Evolutionary conservation across 2,113 vertebrate genomes (phyloP), one percentile per base, ranked within the genome.

Genomic region (Chaetura pelagica): DNA sequence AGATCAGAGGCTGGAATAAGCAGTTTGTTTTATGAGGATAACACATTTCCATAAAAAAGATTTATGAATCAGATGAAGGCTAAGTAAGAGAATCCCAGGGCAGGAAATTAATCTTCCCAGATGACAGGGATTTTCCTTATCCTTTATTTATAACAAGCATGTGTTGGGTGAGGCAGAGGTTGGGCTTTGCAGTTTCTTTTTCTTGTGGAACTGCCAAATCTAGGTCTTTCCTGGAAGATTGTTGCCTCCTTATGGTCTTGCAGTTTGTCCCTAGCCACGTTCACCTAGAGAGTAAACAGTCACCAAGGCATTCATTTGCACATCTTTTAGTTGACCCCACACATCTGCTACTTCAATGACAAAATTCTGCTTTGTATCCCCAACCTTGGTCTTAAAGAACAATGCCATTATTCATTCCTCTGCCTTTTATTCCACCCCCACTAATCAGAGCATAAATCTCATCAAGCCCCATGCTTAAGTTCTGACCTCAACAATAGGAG

Each of bases 41-140:
- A 12, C 32, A 66, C 0, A 0, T 22, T 82, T 77, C 68, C 71
- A 57, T 58, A 29, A 29, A 54, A 54, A 78, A 38, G 19, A 51
- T 89, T 93, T 84, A 22, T 32, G 44, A 68, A 19, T n/a, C 61
- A 67, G 52, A 88, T 57, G 64, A 81, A 69, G 90, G 68, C 48
- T 77, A 89, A 89, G 7, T 42, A 26, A 4, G 3, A 88, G 52
- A 81, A 79, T 78, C 44, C 74, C 71, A n/a, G 22, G 42, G 40
- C 74, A 93, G 94, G 95, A 96, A 96, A 96, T 95, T 51, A 94
- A 94, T 82, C 23, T 86, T 34, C n/a, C 8, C 21, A 90, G 89
- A 93, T 92, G 72, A 93, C 95, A 93, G 30, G 54, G 52, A 72
- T 78, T 75, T 54, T 77, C 77, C 71, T 96, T 46, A 92, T 92